Conservation (phyloP, 2,797 vertebrate species). For the Spheniscus humboldti region DNA sequence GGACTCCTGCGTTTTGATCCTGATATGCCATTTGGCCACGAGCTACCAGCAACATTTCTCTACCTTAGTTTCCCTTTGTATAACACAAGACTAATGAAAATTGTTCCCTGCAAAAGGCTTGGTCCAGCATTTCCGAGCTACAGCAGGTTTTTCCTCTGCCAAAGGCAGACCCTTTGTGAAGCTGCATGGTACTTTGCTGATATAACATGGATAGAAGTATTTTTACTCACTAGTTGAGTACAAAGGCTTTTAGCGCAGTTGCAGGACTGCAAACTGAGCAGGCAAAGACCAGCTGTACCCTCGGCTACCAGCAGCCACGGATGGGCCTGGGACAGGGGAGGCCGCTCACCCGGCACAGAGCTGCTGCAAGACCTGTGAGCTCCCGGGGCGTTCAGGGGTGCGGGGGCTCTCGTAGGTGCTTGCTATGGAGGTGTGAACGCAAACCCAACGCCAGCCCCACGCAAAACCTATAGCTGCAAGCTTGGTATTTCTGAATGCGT, state of each 20-base stretch:
- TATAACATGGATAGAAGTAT: background rate
- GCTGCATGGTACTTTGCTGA: rapidly evolving
- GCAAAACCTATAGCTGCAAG: background rate
- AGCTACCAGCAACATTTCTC: background rate
- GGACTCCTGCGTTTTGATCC: background rate
- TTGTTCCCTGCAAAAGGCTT: background rate
- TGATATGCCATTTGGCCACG: rapidly evolving
- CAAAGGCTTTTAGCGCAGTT: background rate
- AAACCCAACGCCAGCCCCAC: background rate
- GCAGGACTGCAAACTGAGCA: background rate
- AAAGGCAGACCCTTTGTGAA: background rate
- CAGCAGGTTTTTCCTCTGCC: background rate
- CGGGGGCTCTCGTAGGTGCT: background rate
- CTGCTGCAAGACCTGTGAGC: background rate
- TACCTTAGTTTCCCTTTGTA: background rate
- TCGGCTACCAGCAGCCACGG: background rate
- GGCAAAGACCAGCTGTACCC: background rate
- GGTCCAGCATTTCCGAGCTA: background rate
- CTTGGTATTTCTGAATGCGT: background rate
- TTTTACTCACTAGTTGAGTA: background rate
- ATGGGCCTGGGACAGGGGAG: too few relatives aligned
- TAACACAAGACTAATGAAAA: background rate
- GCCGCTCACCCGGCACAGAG: background rate
- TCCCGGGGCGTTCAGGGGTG: rapidly evolving
- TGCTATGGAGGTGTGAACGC: background rate